phyloP scores from a whole-genome alignment of 2,797 vertebrate species.

The Acipenser ruthenus region DNA sequence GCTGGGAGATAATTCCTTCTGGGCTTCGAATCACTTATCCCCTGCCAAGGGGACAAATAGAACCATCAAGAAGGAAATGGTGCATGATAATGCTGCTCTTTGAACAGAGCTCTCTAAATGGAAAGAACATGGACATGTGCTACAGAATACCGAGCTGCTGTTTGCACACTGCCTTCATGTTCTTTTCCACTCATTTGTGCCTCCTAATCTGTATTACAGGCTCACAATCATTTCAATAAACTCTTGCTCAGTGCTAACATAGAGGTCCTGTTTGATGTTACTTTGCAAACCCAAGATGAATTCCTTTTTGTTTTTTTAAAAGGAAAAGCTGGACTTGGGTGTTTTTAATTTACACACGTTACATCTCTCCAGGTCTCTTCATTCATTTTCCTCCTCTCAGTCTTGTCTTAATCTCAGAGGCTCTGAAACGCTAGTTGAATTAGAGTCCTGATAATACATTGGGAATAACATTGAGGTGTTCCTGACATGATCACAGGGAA shows the following conservation, averaged over 20 bases:
- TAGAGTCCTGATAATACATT: too few species aligned
- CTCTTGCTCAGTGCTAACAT: neutral
- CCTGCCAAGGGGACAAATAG: conserved; percentile 52
- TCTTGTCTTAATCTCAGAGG: too few species aligned
- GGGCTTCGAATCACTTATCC: conserved; percentile 46
- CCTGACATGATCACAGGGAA: too few species aligned
- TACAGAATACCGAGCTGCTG: conserved; percentile 44
- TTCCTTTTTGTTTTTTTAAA: neutral
- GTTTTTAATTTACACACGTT: neutral
- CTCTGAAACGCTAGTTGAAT: too few species aligned
- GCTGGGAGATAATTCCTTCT: conserved; percentile 51
- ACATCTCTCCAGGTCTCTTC: too few species aligned
- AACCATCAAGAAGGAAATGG: conserved; percentile 56
- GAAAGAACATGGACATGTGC: conserved; percentile 45
- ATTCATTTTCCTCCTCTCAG: too few species aligned
- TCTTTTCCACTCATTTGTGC: conserved; percentile 38
- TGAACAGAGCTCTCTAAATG: conserved; percentile 51
- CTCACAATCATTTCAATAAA: conserved; percentile 8
- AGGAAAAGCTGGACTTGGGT: too few species aligned
- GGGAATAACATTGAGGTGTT: too few species aligned
- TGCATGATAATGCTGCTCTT: conserved; percentile 47
- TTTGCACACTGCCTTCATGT: conserved; percentile 37
- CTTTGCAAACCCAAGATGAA: neutral
- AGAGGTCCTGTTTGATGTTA: conserved; percentile 4
- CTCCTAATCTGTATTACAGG: conserved; percentile 29